Evolutionary conservation across 2,113 vertebrate genomes (phyloP), one percentile per base, ranked within the genome.

Genomic region (Myrmophylax atrothorax): DNA sequence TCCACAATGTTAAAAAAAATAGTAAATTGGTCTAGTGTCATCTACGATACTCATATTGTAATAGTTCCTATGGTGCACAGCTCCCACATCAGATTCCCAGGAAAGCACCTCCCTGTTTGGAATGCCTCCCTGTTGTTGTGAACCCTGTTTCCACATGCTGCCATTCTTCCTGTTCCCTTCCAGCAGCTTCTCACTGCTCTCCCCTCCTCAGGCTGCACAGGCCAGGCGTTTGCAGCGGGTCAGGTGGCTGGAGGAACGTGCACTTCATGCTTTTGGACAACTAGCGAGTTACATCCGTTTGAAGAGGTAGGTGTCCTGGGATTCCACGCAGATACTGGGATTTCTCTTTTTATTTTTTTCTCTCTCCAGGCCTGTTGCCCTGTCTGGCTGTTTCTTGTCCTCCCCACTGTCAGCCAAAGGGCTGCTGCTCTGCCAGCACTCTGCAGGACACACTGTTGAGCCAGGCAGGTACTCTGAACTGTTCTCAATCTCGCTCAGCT

Each of bases 21-120:
- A 47, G 40, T 9, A 44, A 47, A 26, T 29, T 20, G 12, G n/a
- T 64, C 49, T 85, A 33, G 28, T 66, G 38, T 64, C 35, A 24
- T 24, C 44, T 82, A 40, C 14, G 3, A 12, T 18, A 49, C 17
- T 62, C 0, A 0, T 25, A 13, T 1, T 46, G 64, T 19, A 20
- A 19, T 19, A 26, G 25, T 67, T 72, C 18, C 37, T 55, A 20
- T 77, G 55, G 55, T 17, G 12, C 24, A 6, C 31, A 63, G 16
- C 37, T 74, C 78, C 62, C 6, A 3, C 6, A 59, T 19, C 25
- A 26, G 28, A n/a, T 38, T 93, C 53, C 25, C 20, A 35, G 58
- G 35, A 52, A 40, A 72, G 37, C 53, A 49, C 18, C 18, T 76
- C 31, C 67, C 63, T n/a, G 5, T 53, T 52, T 58, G 26, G n/a